Evolutionary conservation across 2,797 vertebrate genomes (phyloP), one percentile per base, ranked within the genome.

Genomic region (Labeo calbasu): DNA sequence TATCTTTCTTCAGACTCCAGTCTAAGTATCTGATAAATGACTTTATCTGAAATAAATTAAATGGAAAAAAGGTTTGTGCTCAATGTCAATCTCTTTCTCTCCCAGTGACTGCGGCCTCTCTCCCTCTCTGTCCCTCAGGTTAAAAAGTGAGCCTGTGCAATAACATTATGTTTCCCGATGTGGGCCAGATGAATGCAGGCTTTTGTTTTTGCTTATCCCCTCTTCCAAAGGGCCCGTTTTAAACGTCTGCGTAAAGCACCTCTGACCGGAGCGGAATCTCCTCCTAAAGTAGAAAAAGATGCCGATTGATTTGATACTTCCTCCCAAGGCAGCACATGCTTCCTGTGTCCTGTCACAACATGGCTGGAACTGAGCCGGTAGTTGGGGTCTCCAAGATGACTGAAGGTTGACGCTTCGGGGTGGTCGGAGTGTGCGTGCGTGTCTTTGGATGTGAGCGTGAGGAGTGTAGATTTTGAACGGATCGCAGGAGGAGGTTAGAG

Each of bases 301-400:
- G 88, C 81, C 36, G 72, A 91, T 94, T 93, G 91, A 94, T 94
- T 93, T 92, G 92, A 95, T 94, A 94, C 92, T 94, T 95, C 94
- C 94, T 95, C 92, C 92, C 92, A 69, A 71, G 90, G 89, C 91
- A 80, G 90, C 80, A 83, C 87, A 90, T 61, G 90, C 92, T 94
- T 95, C 94, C 94, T 92, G 88, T 91, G 86, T 86, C 87, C 89
- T 68, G 86, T 94, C 93, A 92, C 91, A 94, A 93, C 93, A 92
- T 91, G 90, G 92, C 86, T 86, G 89, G 90, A 90, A 91, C 87
- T 90, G 92, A 91, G 91, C 93, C 87, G 91, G 90, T 92, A 91
- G 88, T 87, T 82, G 73, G 84, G 81, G 83, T 88, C 84, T 75
- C 68, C 70, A 87, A 89, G 91, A 90, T 46, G 89, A 87, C 90